Conservation (phyloP, 2,113 vertebrate genomes). For the Naja naja region DNA sequence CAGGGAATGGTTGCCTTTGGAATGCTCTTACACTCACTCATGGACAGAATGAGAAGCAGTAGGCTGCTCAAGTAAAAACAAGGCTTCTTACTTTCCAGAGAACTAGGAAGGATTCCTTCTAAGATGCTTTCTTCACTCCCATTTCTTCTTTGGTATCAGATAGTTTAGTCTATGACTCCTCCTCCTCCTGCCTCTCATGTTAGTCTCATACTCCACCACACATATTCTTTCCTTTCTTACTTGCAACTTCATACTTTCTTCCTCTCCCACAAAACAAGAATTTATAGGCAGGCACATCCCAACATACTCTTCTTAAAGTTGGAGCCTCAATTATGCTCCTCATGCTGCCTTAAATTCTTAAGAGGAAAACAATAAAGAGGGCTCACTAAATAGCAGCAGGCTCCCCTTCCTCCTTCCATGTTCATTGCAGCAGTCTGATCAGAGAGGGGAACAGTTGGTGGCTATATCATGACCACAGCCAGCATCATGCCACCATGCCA, state of each 20-base stretch:
- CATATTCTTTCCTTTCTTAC: neutral
- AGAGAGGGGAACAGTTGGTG: neutral
- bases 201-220: neutral
- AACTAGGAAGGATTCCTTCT: neutral
- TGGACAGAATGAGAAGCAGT: neutral
- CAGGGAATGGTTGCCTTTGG: neutral
- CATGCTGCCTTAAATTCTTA: neutral
- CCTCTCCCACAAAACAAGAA: neutral
- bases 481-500: neutral
- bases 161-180: neutral
- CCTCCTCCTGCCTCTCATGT: neutral
- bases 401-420: no score
- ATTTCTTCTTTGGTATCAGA: neutral
- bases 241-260: neutral
- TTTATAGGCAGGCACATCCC: neutral
- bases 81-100: neutral
- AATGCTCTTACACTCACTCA: neutral
- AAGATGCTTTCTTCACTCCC: neutral
- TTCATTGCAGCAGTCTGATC: neutral
- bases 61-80: neutral
- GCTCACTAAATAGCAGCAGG: no score
- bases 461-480: neutral
- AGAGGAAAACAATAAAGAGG: neutral
- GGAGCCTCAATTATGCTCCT: neutral
- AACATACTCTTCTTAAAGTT: neutral